Conservation (phyloP, 2,888 invertebrate species). For the Brachyopa scutellaris region DNA sequence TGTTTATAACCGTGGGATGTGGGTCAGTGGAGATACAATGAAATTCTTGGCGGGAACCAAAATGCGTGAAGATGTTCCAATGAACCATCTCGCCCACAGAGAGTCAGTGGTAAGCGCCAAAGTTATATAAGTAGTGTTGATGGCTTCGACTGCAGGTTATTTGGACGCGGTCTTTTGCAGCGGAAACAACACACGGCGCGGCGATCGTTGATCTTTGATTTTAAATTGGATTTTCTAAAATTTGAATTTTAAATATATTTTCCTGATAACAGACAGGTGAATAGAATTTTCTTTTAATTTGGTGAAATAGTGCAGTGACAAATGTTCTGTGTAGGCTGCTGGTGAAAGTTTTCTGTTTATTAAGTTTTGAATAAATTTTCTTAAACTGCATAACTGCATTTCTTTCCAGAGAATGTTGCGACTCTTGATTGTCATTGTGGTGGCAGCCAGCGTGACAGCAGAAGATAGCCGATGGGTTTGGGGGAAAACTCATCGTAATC, state of each 20-base stretch:
- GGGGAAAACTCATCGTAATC: slow-evolving; percentile 75
- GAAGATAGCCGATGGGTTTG: slow-evolving; percentile 79
- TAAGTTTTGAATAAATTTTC: slow-evolving; percentile 1
- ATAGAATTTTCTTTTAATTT: not conserved
- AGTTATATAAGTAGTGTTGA: slow-evolving; percentile 61
- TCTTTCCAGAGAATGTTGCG: slow-evolving; percentile 49
- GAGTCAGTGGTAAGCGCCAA: not conserved
- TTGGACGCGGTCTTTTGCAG: slow-evolving; percentile 37
- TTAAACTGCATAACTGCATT: not conserved
- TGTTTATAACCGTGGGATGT: slow-evolving; percentile 44
- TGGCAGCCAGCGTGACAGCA: slow-evolving; percentile 38
- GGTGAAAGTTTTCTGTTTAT: slow-evolving; percentile 24
- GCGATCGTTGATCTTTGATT: not conserved
- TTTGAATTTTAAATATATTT: slow-evolving; percentile 26
- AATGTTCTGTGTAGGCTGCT: not conserved
- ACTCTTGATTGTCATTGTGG: slow-evolving; percentile 3
- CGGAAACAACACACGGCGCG: slow-evolving; percentile 42
- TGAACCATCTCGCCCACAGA: slow-evolving; percentile 48
- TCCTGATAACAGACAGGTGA: slow-evolving; percentile 15
- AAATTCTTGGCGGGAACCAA: slow-evolving; percentile 34
- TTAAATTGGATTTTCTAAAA: not conserved
- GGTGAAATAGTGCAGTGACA: not conserved
- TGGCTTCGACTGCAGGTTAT: slow-evolving; percentile 47
- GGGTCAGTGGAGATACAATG: slow-evolving; percentile 48
- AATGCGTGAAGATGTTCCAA: slow-evolving; percentile 52